Conservation (phyloP, 2,888 invertebrate species). For the Cheiracanthium punctorium region DNA sequence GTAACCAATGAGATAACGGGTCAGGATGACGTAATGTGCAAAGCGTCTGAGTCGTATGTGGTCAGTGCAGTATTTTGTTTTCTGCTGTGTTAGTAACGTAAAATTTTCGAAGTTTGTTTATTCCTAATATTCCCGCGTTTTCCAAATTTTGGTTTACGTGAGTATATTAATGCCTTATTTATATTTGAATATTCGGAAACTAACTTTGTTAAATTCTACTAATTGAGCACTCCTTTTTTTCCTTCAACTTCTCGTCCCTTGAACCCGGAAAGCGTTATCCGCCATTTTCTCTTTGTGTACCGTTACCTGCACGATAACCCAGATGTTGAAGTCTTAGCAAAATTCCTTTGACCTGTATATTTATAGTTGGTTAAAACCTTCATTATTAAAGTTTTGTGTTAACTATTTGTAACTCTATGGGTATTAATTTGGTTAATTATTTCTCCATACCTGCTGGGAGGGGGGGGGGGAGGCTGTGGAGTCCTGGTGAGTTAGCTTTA, state of each 20-base stretch:
- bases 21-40: slow-evolving; percentile 68
- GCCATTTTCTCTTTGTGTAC: slow-evolving; percentile 64
- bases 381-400: too few relatives aligned
- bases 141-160: slow-evolving; percentile 37
- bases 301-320: slow-evolving; percentile 33
- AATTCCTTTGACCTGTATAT: background rate
- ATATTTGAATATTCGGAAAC: too few relatives aligned
- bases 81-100: slow-evolving; percentile 45
- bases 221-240: too few relatives aligned
- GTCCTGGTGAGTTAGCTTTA: too few relatives aligned
- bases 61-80: slow-evolving; percentile 68
- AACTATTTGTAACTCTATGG: too few relatives aligned
- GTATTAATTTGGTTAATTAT: too few relatives aligned
- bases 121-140: slow-evolving; percentile 27
- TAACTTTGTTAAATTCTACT: background rate
- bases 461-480: too few relatives aligned
- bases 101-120: slow-evolving; percentile 58
- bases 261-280: slow-evolving; percentile 53
- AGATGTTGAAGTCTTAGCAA: background rate
- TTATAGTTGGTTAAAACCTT: too few relatives aligned
- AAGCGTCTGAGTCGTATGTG: slow-evolving; percentile 61
- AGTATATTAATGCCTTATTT: slow-evolving; percentile 4
- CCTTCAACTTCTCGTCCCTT: too few relatives aligned
- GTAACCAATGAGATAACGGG: slow-evolving; percentile 56
- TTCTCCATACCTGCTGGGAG: too few relatives aligned